These are phyloP conservation scores for Muscicapa comitata DNA, from an alignment of 2,797 vertebrate species.

Conservation along the genomic window DNA sequence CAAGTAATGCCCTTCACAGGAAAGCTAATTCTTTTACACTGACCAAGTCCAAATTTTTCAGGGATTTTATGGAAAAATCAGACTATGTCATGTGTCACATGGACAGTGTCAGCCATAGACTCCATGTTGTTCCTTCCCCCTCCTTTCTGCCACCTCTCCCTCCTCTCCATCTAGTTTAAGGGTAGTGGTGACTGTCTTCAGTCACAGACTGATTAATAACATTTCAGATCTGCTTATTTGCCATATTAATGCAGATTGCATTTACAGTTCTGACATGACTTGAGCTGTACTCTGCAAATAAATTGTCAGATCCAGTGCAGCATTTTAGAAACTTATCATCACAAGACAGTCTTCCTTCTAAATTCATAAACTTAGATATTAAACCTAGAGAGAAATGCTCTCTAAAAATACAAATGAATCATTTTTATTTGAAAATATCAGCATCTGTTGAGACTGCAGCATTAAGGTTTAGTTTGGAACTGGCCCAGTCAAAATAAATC, in stretches of 20 bases:
- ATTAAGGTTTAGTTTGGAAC: background rate
- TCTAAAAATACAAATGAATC: background rate
- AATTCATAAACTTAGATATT: background rate
- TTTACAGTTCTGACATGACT: background rate
- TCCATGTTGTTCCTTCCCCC: background rate
- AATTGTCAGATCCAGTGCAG: background rate
- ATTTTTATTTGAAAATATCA: background rate
- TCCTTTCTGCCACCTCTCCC: background rate
- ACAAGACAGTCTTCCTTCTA: background rate
- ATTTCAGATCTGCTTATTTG: background rate
- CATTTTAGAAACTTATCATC: background rate
- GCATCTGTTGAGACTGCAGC: background rate
- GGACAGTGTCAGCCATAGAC: background rate
- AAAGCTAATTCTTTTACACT: background rate
- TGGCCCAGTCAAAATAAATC: background rate
- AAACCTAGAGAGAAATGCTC: background rate
- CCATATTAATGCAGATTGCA: background rate
- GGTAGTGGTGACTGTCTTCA: background rate
- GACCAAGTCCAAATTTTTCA: background rate
- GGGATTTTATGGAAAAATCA: background rate
- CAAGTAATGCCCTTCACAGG: background rate
- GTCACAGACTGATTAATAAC: background rate
- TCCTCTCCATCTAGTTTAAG: background rate
- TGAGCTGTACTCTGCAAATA: background rate
- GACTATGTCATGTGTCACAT: background rate